Evolutionary conservation across 2,113 vertebrate genomes (phyloP), one percentile per base, ranked within the genome.

Genomic region (Salvelinus fontinalis): DNA sequence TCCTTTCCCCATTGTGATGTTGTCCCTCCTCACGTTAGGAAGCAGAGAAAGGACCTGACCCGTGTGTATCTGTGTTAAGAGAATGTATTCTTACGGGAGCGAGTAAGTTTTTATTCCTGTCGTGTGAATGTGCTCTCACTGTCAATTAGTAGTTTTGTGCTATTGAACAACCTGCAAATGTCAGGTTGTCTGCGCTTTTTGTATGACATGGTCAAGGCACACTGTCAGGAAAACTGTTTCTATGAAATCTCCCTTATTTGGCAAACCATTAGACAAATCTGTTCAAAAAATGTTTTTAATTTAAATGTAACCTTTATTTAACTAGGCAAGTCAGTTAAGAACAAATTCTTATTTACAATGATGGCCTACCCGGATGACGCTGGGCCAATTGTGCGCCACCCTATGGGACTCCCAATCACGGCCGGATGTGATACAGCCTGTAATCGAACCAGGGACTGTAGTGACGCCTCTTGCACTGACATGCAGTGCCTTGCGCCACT

Each of bases 51-150:
- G 18, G n/a, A 24, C 59, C 5, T 57, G 54, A 20, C 3, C 5
- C 24, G 39, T 49, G 3, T 71, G 48, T 51, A 48, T 71, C 9
- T 26, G 3, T 70, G 69, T 49, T 20, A 11, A 68, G 29, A 54
- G 51, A 54, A 18, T 18, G 51, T 54, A 18, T 54, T 3, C 51
- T 54, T 54, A 54, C 2, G 34, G 3, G 4, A 65, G 18, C 18
- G 26, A 67, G 29, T 57, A n/a, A 49, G 16, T 54, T 75, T 4
- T 60, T 64, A 48, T 1, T 20, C 72, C 22, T 2, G 62, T 64
- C 13, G 59, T 9, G 14, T 70, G 27, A 60, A 26, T 73, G 74
- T 74, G 2, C 2, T 80, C 71, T 71, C n/a, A 26, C 59, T 62
- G 59, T 62, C 59, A 62, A 22, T 62, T 60, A 51, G 22, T 27